Conservation (phyloP, 2,113 vertebrate genomes). For the Tautogolabrus adspersus region DNA sequence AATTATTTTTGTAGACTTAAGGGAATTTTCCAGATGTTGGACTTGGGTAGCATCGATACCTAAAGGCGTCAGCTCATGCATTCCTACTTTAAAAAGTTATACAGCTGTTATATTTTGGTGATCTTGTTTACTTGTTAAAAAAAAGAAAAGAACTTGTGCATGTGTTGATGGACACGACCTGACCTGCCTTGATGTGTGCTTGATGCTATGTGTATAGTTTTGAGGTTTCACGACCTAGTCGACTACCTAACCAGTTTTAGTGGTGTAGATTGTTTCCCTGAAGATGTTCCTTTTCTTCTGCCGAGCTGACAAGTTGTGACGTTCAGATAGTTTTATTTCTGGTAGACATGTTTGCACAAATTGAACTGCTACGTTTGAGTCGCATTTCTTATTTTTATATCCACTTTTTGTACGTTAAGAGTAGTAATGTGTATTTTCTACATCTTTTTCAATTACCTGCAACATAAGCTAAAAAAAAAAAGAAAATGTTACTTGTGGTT, state of each 20-base stretch:
- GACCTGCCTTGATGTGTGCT: slow-evolving; percentile 40
- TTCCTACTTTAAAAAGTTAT: slow-evolving; percentile 61
- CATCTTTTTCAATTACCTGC: slow-evolving; percentile 54
- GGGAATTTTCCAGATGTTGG: slow-evolving; percentile 41
- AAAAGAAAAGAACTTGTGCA: slow-evolving; percentile 16
- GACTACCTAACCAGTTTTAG: slow-evolving; percentile 79
- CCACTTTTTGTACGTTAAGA: slow-evolving; percentile 70
- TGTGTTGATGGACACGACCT: slow-evolving; percentile 37
- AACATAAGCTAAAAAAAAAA: slow-evolving; percentile 77
- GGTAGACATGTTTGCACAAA: slow-evolving; percentile 79
- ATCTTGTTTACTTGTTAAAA: slow-evolving; percentile 42
- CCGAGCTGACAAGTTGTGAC: slow-evolving; percentile 64
- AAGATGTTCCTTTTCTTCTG: slow-evolving; percentile 48
- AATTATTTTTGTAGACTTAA: slow-evolving; percentile 45
- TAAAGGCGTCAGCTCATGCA: slow-evolving; percentile 46
- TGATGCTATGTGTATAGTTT: slow-evolving; percentile 55
- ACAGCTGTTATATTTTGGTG: slow-evolving; percentile 10
- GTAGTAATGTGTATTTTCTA: slow-evolving; percentile 69
- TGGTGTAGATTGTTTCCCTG: slow-evolving; percentile 64
- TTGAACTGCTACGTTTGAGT: slow-evolving; percentile 71
- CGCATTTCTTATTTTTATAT: slow-evolving; percentile 73
- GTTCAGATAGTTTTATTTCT: slow-evolving; percentile 67
- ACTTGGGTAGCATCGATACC: slow-evolving; percentile 40
- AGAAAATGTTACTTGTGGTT: slow-evolving; percentile 61
- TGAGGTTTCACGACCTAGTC: slow-evolving; percentile 58